phyloP scores from a whole-genome alignment of 2,797 vertebrate genomes.

The Botia kubotai region DNA sequence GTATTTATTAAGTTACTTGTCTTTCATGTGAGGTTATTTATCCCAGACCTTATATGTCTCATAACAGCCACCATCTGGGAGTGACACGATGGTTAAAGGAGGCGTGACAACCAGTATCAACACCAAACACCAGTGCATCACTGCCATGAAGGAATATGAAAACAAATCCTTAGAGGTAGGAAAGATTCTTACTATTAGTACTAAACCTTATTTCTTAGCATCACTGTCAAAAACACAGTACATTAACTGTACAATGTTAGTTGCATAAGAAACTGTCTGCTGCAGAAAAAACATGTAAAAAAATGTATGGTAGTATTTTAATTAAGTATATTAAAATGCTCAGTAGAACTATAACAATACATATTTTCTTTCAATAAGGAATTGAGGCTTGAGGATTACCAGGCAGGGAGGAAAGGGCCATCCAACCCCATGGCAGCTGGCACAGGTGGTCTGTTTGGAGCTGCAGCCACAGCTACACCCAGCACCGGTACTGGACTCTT shows the following conservation, averaged over 20 bases:
- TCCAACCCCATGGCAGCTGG: constrained; percentile 86
- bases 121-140: constrained; percentile 98
- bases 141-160: constrained; percentile 98
- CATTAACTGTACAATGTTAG: no score
- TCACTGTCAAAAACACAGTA: not conserved
- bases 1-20: not conserved
- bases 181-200: not conserved
- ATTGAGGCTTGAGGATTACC: constrained; percentile 92
- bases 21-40: not conserved
- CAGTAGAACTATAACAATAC: not conserved
- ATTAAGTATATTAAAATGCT: not conserved
- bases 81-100: constrained; percentile 94
- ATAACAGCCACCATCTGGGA: constrained; percentile 89
- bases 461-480: constrained; percentile 80
- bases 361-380: constrained; percentile 76
- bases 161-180: constrained; percentile 95
- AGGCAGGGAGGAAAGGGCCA: constrained; percentile 92
- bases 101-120: constrained; percentile 96
- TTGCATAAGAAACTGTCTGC: not conserved
- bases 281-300: not conserved
- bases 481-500: constrained; percentile 89
- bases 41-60: not conserved
- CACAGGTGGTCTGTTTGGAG: constrained; percentile 82
- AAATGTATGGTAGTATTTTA: not conserved
- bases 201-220: not conserved